Evolutionary conservation across 1,140 invertebrate species (phyloP).

Genomic region (Pemphigus obesinymphae): DNA sequence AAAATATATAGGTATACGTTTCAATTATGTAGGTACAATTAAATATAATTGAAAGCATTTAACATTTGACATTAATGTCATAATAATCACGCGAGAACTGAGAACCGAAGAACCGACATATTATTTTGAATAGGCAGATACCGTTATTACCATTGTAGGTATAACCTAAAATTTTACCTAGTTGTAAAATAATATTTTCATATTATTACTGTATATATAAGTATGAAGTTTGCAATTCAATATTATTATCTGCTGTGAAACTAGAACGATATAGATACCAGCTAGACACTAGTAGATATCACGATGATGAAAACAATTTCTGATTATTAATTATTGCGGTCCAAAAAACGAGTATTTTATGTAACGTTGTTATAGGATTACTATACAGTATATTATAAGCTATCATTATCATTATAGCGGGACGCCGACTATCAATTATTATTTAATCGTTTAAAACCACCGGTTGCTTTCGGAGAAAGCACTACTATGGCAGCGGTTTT

Average conservation of each 20-base stretch:
- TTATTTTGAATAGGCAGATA: not conserved
- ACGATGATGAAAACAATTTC: not conserved
- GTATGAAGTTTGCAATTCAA: not conserved
- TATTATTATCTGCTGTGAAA: not conserved
- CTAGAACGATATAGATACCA: not conserved
- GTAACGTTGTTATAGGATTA: not conserved
- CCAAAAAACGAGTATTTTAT: not conserved
- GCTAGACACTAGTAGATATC: too few relatives aligned
- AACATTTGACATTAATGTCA: too few relatives aligned
- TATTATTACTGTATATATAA: too few relatives aligned
- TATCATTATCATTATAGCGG: not conserved
- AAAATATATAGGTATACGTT: too few relatives aligned
- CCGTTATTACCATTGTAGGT: too few relatives aligned
- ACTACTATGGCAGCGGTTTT: not conserved
- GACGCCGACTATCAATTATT: not conserved
- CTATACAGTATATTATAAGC: not conserved
- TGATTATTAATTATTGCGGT: not conserved
- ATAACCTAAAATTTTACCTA: not conserved
- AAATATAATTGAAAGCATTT: too few relatives aligned
- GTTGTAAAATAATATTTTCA: not conserved
- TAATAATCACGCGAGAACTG: not conserved
- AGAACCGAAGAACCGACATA: not conserved
- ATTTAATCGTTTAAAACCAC: not conserved
- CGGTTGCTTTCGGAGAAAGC: not conserved
- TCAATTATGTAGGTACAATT: too few relatives aligned